Conservation (phyloP, 2,113 vertebrate species). For the Pangasianodon gigas region DNA sequence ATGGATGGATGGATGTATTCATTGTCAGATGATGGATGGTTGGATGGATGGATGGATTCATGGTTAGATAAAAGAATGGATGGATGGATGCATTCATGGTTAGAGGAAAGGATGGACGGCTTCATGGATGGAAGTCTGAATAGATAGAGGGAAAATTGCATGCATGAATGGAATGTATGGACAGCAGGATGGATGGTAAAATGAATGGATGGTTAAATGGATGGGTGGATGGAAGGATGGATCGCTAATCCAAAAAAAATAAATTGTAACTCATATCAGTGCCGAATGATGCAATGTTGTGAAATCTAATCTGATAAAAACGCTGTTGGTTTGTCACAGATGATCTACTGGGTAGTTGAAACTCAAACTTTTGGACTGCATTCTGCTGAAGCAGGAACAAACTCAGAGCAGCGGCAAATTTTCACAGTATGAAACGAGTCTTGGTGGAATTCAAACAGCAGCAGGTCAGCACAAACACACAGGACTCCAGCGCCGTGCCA, state of each 20-base stretch:
- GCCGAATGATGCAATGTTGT: not conserved
- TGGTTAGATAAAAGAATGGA: not conserved
- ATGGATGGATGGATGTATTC: not conserved
- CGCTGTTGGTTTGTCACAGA: not conserved
- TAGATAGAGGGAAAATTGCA: not conserved
- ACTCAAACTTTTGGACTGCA: not conserved
- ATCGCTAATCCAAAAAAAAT: not conserved
- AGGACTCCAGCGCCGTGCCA: not conserved
- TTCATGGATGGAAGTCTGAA: not conserved
- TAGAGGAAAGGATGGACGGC: not conserved
- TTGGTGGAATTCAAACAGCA: constrained; percentile 21
- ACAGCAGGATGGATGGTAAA: not conserved
- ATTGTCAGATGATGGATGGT: not conserved
- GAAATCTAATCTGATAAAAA: not conserved
- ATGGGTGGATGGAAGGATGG: not conserved
- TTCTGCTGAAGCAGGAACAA: constrained; percentile 35
- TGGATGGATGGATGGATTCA: not conserved
- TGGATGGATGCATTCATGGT: not conserved
- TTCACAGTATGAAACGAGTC: not conserved
- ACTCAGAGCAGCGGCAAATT: constrained; percentile 13
- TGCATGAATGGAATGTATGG: not conserved
- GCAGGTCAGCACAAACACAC: constrained; percentile 16
- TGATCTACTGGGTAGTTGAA: not conserved
- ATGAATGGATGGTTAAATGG: not conserved
- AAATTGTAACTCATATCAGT: too few relatives aligned